Percentiles rank a stretch among this genome's conserved stretches.
phyloP scores from a whole-genome alignment of 2,113 vertebrate species.

The Engystomops pustulosus region DNA sequence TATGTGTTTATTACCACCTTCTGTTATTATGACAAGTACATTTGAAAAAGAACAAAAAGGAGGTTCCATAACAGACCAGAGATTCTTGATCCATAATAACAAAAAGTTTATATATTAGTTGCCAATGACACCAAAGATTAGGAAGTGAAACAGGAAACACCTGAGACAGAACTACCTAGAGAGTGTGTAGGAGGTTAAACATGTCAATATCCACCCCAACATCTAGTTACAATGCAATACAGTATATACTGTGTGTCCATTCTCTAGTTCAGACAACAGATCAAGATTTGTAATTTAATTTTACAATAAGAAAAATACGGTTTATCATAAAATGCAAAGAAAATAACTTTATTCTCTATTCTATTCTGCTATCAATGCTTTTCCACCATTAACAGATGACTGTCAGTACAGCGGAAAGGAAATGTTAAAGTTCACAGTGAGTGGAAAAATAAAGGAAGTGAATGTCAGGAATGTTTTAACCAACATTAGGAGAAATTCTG shows the following conservation, averaged over 20 bases:
- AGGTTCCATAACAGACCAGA: not conserved
- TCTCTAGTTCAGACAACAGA: not conserved
- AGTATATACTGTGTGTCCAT: not conserved
- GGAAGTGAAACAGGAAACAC: not conserved
- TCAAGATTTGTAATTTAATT: not conserved
- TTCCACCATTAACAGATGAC: not conserved
- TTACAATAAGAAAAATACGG: not conserved
- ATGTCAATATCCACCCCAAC: not conserved
- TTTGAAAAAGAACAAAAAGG: not conserved
- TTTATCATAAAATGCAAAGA: not conserved
- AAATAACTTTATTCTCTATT: not conserved
- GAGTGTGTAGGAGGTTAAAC: not conserved
- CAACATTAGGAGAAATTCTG: constrained; percentile 38
- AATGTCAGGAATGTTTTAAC: constrained; percentile 31
- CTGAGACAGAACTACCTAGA: not conserved
- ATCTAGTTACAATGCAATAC: not conserved
- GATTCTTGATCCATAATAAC: not conserved
- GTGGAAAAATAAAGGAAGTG: constrained; percentile 40
- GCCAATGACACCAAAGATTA: not conserved
- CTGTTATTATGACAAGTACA: not conserved
- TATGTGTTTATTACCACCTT: not conserved
- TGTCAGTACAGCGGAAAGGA: constrained; percentile 7
- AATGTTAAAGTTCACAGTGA: constrained; percentile 30
- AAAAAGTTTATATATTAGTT: not conserved
- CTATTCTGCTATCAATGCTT: not conserved